A percentile compares a stretch with the other conserved stretches of the same genome.
phyloP scores from a whole-genome alignment of 2,113 vertebrate genomes.

The Apodemus sylvaticus region DNA sequence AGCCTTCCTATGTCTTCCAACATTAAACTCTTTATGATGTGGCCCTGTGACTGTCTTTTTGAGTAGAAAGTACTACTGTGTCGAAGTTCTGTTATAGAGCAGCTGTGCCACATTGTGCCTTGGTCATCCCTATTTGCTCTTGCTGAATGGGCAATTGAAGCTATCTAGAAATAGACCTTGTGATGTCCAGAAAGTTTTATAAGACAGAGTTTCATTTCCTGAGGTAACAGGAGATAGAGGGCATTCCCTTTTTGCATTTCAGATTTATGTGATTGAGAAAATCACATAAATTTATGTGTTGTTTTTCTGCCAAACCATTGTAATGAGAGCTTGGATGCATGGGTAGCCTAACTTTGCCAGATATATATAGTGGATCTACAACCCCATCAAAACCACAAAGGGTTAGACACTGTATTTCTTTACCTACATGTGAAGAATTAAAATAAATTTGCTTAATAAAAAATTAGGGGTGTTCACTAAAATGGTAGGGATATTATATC shows the following conservation, averaged over 20 bases:
- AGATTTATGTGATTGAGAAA: neutral
- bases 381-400: neutral
- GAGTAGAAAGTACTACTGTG: accelerated
- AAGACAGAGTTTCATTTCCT: neutral
- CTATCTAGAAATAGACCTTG: neutral
- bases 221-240: neutral
- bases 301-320: neutral
- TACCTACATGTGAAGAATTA: neutral
- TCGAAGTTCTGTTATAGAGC: neutral
- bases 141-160: neutral
- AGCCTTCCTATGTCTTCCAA: accelerated
- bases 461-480: accelerated
- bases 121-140: accelerated
- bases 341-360: neutral
- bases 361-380: accelerated
- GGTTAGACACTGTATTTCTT: neutral
- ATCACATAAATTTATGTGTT: too few relatives aligned
- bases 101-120: accelerated
- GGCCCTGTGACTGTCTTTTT: accelerated
- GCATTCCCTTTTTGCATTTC: neutral
- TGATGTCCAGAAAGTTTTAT: neutral
- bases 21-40: neutral
- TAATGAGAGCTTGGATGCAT: neutral
- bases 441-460: neutral
- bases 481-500: neutral